phyloP scores from a whole-genome alignment of 30 jellyfish, hydroid and myxozoan species.

The Mastigias papua region DNA sequence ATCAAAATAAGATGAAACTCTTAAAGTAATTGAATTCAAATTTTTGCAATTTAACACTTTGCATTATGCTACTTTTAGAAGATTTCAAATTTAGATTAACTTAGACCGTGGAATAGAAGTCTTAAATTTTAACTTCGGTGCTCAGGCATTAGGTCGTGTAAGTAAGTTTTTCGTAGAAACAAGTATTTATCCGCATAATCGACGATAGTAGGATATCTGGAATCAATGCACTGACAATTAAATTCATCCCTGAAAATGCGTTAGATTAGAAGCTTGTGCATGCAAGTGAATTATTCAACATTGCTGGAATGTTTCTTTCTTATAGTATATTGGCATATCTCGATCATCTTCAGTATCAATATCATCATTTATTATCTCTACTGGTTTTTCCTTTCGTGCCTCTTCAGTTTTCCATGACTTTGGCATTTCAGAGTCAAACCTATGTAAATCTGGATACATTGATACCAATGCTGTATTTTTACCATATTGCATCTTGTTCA shows the following conservation, averaged over 20 bases:
- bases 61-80: neutral
- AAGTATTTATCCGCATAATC: too few relatives aligned
- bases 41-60: neutral
- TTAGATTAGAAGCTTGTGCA: neutral
- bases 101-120: too few relatives aligned
- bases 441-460: constrained; percentile 21
- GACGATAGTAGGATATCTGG: too few relatives aligned
- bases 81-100: too few relatives aligned
- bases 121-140: too few relatives aligned
- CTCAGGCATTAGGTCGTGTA: too few relatives aligned
- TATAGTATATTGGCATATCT: constrained; percentile 13
- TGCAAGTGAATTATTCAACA: neutral
- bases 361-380: neutral
- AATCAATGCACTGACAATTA: neutral
- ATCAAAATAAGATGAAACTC: too few relatives aligned
- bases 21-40: neutral
- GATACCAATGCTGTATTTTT: neutral
- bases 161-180: too few relatives aligned
- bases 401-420: neutral
- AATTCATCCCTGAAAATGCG: neutral
- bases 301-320: constrained; percentile 1
- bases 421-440: constrained; percentile 22
- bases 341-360: neutral
- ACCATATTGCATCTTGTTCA: constrained; percentile 1
- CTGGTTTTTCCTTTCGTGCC: neutral